phyloP scores from a whole-genome alignment of 2,113 vertebrate species.

The Anser cygnoides region DNA sequence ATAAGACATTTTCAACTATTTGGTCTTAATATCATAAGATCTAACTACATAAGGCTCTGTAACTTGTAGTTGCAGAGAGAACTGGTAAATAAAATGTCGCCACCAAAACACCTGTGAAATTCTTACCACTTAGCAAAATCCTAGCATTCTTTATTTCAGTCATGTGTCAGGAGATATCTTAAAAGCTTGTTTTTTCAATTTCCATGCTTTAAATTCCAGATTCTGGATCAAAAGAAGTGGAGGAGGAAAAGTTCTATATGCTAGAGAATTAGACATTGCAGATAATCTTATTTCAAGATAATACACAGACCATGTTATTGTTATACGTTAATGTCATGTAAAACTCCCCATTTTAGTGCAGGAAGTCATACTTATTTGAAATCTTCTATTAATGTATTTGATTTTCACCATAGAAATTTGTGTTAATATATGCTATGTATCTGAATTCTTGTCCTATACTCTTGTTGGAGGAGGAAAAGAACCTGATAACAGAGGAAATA shows the following conservation, averaged over 20 bases:
- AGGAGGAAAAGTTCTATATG: background rate
- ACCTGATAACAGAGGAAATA: background rate
- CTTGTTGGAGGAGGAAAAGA: background rate
- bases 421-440: background rate
- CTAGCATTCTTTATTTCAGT: background rate
- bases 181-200: background rate
- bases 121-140: background rate
- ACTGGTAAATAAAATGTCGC: background rate
- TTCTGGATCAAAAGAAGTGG: background rate
- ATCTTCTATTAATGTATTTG: background rate
- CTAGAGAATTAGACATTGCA: background rate
- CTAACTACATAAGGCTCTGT: background rate
- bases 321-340: background rate
- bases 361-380: background rate
- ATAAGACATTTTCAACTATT: background rate
- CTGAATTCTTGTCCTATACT: background rate
- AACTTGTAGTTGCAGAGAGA: background rate
- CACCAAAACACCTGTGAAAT: background rate
- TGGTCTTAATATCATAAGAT: background rate
- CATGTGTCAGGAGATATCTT: background rate
- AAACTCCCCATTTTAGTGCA: background rate
- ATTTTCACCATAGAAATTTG: background rate
- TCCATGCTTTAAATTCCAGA: background rate
- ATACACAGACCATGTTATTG: background rate
- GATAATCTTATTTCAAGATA: background rate